phyloP scores from a whole-genome alignment of 92 coral and sea anemone species.

The Galaxea fascicularis region DNA sequence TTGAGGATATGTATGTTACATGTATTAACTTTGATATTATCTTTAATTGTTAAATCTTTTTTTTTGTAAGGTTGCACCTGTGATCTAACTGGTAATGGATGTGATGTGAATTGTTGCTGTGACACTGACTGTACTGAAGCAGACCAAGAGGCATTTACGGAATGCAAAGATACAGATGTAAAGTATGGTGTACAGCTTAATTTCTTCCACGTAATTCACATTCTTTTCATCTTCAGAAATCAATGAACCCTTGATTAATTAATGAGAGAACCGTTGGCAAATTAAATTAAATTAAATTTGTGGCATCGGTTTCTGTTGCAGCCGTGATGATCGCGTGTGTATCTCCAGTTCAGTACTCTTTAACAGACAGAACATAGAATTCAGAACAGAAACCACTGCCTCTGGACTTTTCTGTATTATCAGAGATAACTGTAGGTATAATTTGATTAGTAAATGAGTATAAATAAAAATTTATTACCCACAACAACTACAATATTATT shows the following conservation, averaged over 20 bases:
- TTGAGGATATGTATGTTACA: too few species aligned
- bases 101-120: slow-evolving; percentile 97
- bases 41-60: neutral
- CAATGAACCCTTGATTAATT: too few species aligned
- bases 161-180: slow-evolving; percentile 83
- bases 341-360: slow-evolving; percentile 80
- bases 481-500: too few species aligned
- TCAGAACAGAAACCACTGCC: slow-evolving; percentile 81
- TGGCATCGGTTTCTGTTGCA: slow-evolving; percentile 13
- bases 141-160: slow-evolving; percentile 85
- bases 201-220: neutral
- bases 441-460: neutral
- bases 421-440: slow-evolving; percentile 91
- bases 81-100: slow-evolving; percentile 92
- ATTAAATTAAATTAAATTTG: neutral
- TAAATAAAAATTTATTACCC: too few species aligned
- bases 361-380: slow-evolving; percentile 80
- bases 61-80: slow-evolving; percentile 82
- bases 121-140: slow-evolving; percentile 85
- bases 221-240: too few species aligned
- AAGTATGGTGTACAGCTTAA: slow-evolving; percentile 53
- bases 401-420: slow-evolving; percentile 91
- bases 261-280: too few species aligned
- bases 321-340: slow-evolving; percentile 90
- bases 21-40: too few species aligned